Percentiles rank a stretch among this genome's conserved stretches.
phyloP scores from a whole-genome alignment of 2,888 invertebrate genomes.

The Chromoteleia sp. region DNA sequence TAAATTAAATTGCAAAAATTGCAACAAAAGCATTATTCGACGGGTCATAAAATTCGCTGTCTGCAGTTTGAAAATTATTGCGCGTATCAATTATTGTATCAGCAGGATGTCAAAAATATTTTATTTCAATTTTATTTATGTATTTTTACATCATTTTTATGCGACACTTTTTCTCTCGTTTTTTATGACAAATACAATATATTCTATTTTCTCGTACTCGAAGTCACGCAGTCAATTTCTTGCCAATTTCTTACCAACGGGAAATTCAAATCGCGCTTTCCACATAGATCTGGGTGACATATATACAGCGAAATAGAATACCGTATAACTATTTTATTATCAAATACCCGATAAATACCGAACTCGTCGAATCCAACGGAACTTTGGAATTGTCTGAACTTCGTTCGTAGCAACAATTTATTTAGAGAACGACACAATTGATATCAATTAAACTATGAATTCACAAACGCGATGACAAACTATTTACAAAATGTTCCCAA shows the following conservation, averaged over 20 bases:
- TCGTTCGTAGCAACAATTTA: constrained; percentile 16
- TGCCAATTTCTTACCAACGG: constrained; percentile 47
- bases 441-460: background rate
- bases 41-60: constrained; percentile 45
- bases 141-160: constrained; percentile 53
- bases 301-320: constrained; percentile 49
- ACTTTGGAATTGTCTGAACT: background rate
- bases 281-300: constrained; percentile 34
- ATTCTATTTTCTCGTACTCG: constrained; percentile 50
- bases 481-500: background rate
- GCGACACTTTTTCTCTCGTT: constrained; percentile 46
- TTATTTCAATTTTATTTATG: constrained; percentile 60
- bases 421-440: constrained; percentile 12
- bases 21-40: constrained; percentile 53
- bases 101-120: constrained; percentile 59
- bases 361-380: constrained; percentile 8
- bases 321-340: constrained; percentile 59
- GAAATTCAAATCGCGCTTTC: constrained; percentile 61
- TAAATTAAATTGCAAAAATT: constrained; percentile 55
- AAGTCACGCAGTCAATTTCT: constrained; percentile 58
- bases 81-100: constrained; percentile 59
- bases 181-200: constrained; percentile 55
- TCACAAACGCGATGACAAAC: too few relatives aligned
- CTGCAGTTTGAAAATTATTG: constrained; percentile 38
- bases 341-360: constrained; percentile 58